Evolutionary conservation across 1,140 invertebrate species (phyloP).

Genomic region (Magallana gigas): DNA sequence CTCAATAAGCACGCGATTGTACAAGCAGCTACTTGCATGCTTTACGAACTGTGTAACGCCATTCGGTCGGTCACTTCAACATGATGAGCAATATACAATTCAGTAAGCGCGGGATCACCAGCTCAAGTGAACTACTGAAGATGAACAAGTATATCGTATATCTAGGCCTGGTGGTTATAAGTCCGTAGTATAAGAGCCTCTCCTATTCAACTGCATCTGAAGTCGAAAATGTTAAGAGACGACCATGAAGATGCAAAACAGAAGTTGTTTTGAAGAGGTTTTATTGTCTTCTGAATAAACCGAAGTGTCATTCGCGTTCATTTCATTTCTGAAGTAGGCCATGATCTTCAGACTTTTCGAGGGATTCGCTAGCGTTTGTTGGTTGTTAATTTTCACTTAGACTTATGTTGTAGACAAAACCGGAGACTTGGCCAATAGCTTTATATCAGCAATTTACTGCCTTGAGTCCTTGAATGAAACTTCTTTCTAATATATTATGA

Average conservation of each 20-base stretch:
- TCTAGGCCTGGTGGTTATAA: conserved; percentile 3
- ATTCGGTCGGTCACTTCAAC: conserved; percentile 12
- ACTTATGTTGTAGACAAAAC: too few species aligned
- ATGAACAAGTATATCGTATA: not conserved
- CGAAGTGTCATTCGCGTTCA: not conserved
- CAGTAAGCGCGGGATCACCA: not conserved
- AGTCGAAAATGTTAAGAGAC: not conserved
- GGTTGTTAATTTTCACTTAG: too few species aligned
- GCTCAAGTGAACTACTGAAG: not conserved
- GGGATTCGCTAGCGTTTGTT: too few species aligned
- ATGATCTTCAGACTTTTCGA: too few species aligned
- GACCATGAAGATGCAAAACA: not conserved
- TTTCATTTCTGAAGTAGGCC: not conserved
- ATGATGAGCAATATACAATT: not conserved
- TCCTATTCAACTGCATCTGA: conserved; percentile 11
- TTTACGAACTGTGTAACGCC: conserved; percentile 4
- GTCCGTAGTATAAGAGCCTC: not conserved
- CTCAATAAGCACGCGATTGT: not conserved
- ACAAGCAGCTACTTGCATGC: conserved; percentile 21
- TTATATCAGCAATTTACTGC: too few species aligned
- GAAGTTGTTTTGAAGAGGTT: not conserved
- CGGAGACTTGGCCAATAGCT: too few species aligned
- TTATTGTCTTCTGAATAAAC: not conserved
- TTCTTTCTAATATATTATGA: too few species aligned
- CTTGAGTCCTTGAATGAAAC: too few species aligned